Base-by-base conservation (phyloP, 2,113 vertebrate species). In the Chloropsis hardwickii region DNA sequence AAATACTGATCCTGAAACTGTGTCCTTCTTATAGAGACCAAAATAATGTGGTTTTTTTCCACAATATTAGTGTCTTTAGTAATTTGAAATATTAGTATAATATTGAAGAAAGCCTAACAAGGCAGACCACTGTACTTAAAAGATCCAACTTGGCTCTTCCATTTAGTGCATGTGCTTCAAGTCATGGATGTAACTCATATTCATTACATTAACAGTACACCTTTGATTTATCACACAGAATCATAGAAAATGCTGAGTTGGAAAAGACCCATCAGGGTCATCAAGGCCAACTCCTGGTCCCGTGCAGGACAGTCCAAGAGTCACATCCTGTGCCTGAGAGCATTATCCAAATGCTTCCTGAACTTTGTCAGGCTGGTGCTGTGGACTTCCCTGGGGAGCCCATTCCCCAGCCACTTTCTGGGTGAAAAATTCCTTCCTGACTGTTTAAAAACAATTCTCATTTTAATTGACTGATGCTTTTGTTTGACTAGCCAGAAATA, bases 341-440 rank as follows among this genome's bases (percentile, higher is more conserved):
- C 0, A 0, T 5, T 65, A 22, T 27, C 58, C 44, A 22, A 72
- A 65, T 11, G 10, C 42, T 28, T 44, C 58, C 28, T 37, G 37
- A 51, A 33, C 15, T n/a, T 33, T 50, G 10, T 9, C 31, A 58
- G 51, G 15, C 22, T 45, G 19, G 7, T 44, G 33, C 60, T 66
- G 45, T 39, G 28, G 18, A n/a, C 7, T n/a, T 28, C 51, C 23
- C 67, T 0, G 0, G 12, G 23, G 33, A 58, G 33, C 28, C 27
- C 10, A 7, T 5, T 58, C 37, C 28, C 11, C 60, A 58, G 11
- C 11, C 20, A 73, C 11, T 19, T 33, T 57, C 22, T 39, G 45
- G 9, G 60, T 58, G 11, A 73, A 60, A 72, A 81, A 74, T 16
- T n/a, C 8, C 24, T 60, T 51, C 28, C 39, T 58, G 28, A 39